Base-by-base conservation (phyloP, 2,113 vertebrate genomes). In the Agelaius phoeniceus region DNA sequence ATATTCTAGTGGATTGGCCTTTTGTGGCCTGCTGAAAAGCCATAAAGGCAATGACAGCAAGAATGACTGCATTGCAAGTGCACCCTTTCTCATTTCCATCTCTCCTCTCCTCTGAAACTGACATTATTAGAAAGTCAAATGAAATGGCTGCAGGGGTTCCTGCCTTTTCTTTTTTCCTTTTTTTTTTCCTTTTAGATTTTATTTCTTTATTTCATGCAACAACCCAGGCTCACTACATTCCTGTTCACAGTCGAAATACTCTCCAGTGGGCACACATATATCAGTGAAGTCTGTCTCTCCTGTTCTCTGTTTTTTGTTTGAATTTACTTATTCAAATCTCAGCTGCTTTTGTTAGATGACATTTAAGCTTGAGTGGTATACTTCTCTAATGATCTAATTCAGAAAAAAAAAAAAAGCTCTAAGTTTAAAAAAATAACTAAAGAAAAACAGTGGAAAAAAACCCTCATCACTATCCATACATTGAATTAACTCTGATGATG, bases 71-170 rank as follows among this genome's bases (percentile, higher is more conserved):
- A 87, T 90, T 71, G 69, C 89, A 94, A 96, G 94, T 11, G 46
- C 79, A 71, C 31, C 46, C 78, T 96, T 85, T 94, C 89, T 96
- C 71, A 94, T 97, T 95, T 92, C 83, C 90, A 75, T 95, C 59
- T 81, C 63, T 77, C 72, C 41, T 86, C 46, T 94, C 79, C 77
- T 93, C 41, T 13, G 93, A 95, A 93, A 92, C 51, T 80, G 68
- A 71, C 71, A 85, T 94, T 91, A 97, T 94, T 95, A 97, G 92
- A 97, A 97, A 84, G 65, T 95, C 93, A 96, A 92, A 94, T 68
- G 59, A 39, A 46, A 39, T 79, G n/a, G 30, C 85, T 90, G n/a
- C 54, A 88, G 68, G 80, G 59, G 23, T 77, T 95, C 43, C 30
- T 72, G 39, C 9, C 3, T 73, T 43, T 62, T 21, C 19, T 33